Evolutionary conservation across 1,140 invertebrate species (phyloP).

Genomic region (Drosophila ambigua): DNA sequence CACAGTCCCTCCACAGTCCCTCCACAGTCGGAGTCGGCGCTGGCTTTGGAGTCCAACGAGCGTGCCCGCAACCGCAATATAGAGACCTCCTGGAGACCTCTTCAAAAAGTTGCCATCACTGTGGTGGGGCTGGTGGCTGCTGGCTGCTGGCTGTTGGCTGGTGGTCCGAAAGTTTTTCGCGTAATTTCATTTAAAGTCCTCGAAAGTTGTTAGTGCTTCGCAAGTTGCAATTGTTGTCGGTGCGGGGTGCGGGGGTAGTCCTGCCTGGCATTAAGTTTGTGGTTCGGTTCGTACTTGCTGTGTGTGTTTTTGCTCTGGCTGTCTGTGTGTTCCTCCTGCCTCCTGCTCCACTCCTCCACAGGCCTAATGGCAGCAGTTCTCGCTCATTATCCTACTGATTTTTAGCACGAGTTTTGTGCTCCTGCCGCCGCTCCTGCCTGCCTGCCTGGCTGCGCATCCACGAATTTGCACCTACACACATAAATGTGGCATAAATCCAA

Average conservation of each 20-base stretch:
- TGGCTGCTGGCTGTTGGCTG: not conserved
- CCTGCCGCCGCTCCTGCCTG: not conserved
- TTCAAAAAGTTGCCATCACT: conserved; percentile 64
- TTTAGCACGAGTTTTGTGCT: conserved; percentile 54
- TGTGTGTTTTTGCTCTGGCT: conserved; percentile 4
- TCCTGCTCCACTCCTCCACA: not conserved
- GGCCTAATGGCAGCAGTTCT: conserved; percentile 38
- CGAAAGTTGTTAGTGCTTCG: conserved; percentile 64
- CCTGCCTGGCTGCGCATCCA: conserved; percentile 40
- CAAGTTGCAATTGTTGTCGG: conserved; percentile 70
- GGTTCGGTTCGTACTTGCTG: conserved; percentile 31
- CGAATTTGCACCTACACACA: conserved; percentile 75
- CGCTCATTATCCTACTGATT: conserved; percentile 74
- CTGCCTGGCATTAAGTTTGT: conserved; percentile 49
- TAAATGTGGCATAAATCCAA: conserved; percentile 82
- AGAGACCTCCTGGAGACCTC: conserved; percentile 56
- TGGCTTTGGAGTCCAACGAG: conserved; percentile 37
- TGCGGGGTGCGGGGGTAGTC: not conserved
- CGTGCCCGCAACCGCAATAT: conserved; percentile 53
- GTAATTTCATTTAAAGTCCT: conserved; percentile 82
- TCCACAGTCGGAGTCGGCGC: not conserved
- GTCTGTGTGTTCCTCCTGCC: too few relatives aligned
- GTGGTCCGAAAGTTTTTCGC: conserved; percentile 69
- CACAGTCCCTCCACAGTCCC: not conserved
- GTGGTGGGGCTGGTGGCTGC: too few relatives aligned